A percentile compares a stretch with the other conserved stretches of the same genome.
These are phyloP conservation scores for Calycopis cecrops DNA, from an alignment of 1,140 invertebrate species.

Conservation along the genomic window DNA sequence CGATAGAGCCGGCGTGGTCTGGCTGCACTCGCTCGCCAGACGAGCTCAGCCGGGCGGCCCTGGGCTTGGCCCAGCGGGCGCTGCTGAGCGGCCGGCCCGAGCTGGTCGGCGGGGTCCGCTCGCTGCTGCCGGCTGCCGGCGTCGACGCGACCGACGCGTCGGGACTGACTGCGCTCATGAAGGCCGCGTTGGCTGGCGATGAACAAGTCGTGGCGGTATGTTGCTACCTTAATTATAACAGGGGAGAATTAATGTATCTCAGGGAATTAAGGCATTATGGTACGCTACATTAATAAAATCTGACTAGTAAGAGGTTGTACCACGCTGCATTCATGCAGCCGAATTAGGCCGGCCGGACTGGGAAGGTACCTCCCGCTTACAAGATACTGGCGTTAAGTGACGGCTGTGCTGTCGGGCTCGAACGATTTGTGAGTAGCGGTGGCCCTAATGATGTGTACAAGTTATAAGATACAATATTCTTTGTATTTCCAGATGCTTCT, in stretches of 20 bases:
- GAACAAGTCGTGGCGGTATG: constrained; percentile 81
- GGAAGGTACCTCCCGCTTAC: too few relatives aligned
- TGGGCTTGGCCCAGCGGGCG: constrained; percentile 88
- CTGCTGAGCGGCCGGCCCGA: constrained; percentile 85
- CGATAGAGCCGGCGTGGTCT: constrained; percentile 59
- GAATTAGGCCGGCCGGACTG: too few relatives aligned
- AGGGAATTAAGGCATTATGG: too few relatives aligned
- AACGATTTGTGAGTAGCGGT: too few relatives aligned
- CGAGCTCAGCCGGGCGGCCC: constrained; percentile 75
- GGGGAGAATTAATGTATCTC: too few relatives aligned
- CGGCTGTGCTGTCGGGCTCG: too few relatives aligned
- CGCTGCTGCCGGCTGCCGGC: constrained; percentile 83
- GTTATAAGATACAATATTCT: constrained; percentile 7
- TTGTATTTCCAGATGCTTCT: constrained; percentile 77
- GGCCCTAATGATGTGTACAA: too few relatives aligned
- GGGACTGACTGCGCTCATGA: constrained; percentile 88
- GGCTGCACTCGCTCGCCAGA: constrained; percentile 44
- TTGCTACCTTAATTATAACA: too few relatives aligned
- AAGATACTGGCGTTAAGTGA: too few relatives aligned
- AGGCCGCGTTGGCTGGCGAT: constrained; percentile 86
- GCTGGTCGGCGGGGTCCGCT: constrained; percentile 84
- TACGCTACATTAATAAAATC: too few relatives aligned
- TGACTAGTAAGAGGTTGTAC: too few relatives aligned
- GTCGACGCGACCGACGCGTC: constrained; percentile 86
- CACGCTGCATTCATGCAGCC: too few relatives aligned